phyloP scores from a whole-genome alignment of 1,140 invertebrate species.

The Drosophila tristis region DNA sequence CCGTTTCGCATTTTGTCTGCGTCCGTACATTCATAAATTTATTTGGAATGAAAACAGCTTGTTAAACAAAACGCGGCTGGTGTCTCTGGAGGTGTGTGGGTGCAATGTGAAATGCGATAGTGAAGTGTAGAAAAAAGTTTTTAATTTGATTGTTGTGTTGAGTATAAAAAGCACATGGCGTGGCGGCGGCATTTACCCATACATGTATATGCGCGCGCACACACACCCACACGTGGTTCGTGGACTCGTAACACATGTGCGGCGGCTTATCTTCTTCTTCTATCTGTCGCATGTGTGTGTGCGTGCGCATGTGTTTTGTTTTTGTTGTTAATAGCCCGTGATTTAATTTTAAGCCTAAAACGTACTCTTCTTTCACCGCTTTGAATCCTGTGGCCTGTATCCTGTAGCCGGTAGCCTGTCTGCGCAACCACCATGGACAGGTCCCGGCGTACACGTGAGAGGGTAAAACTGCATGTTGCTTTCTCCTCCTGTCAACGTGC shows the following conservation, averaged over 20 bases:
- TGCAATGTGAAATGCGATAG: conserved; percentile 56
- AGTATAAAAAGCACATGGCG: conserved; percentile 54
- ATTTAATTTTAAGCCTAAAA: conserved; percentile 5
- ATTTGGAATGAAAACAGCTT: conserved; percentile 39
- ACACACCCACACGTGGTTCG: conserved; percentile 51
- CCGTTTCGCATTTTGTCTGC: conserved; percentile 14
- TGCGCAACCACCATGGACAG: no score
- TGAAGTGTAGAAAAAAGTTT: conserved; percentile 31
- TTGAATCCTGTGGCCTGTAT: neutral
- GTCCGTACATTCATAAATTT: neutral
- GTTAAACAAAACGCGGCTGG: conserved; percentile 56
- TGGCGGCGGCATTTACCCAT: conserved; percentile 44
- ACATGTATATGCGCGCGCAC: conserved; percentile 15
- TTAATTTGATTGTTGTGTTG: conserved; percentile 55
- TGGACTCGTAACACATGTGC: conserved; percentile 45
- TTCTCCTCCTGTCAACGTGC: conserved; percentile 39
- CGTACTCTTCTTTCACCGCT: no score
- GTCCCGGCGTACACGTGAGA: neutral
- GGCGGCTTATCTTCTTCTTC: conserved; percentile 15
- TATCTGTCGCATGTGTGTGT: neutral
- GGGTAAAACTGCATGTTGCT: conserved; percentile 57
- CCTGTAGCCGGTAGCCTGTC: neutral
- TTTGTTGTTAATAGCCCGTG: conserved; percentile 12
- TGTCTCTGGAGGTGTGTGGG: conserved; percentile 8
- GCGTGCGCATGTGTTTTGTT: conserved; percentile 37